phyloP scores from a whole-genome alignment of 2,113 vertebrate species.

The Leuciscus idus region DNA sequence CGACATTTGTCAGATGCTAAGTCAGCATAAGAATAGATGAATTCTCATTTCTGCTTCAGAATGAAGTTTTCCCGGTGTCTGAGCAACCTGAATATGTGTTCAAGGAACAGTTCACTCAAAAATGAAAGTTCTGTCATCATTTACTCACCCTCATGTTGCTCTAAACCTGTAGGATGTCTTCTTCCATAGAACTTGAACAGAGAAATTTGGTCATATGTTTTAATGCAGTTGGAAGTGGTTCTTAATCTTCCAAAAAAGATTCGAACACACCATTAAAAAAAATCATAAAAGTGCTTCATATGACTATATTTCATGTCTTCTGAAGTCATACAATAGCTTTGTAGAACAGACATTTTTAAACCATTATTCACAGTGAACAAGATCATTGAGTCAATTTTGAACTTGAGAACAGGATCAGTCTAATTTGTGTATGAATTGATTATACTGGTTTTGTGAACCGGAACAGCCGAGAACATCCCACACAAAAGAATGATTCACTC shows the following conservation, averaged over 20 bases:
- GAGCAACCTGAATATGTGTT: neutral
- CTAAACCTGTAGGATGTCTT: neutral
- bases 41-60: constrained; percentile 5
- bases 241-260: neutral
- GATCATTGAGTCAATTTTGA: neutral
- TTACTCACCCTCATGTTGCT: neutral
- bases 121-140: neutral
- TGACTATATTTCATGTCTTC: neutral
- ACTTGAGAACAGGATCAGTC: neutral
- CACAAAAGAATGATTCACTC: neutral
- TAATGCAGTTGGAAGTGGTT: neutral
- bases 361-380: neutral
- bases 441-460: neutral
- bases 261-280: neutral
- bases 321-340: no score
- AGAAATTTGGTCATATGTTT: neutral
- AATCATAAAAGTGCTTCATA: neutral
- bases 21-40: constrained; percentile 29
- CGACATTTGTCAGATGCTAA: neutral
- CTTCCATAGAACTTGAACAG: neutral
- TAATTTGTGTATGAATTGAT: neutral
- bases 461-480: neutral
- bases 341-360: neutral
- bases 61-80: neutral
- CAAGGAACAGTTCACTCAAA: neutral